Evolutionary conservation across 2,113 vertebrate genomes (phyloP), one percentile per base, ranked within the genome.

Genomic region (Gopherus flavomarginatus): DNA sequence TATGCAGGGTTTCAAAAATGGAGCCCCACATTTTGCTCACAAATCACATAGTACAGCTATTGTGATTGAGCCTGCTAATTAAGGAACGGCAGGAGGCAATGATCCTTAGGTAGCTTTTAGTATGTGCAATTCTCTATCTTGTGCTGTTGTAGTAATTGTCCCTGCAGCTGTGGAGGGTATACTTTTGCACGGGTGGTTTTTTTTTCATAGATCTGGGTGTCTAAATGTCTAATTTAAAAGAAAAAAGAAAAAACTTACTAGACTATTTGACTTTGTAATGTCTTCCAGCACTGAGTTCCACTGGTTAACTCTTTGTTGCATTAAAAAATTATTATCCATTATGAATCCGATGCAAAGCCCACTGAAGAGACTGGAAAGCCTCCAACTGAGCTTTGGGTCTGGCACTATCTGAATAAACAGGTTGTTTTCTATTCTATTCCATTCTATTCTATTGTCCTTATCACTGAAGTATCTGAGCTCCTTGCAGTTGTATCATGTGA

Each of bases 21-120:
- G 0, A 1, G 54, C 31, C 1, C 0, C 11, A 50, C 79, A 4
- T 65, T 65, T 42, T 0, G 0, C 38, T 54, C 42, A 21, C 77
- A 57, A 69, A n/a, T 69, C 78, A 11, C 0, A 0, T 2, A 1
- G 42, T 2, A 1, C 10, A 24, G 14, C 54, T 85, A 72, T 27
- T 78, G n/a, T 52, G 50, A 24, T 5, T 0, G 0, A 38, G 72
- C 27, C 78, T n/a, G 31, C 10, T 47, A 83, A 79, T 81, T 13
- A 56, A 21, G 65, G 47, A 17, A 35, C 12, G 12, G 44, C 6
- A 17, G 27, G 26, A 72, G 21, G 27, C 44, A 50, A 52, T 42
- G 44, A 16, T 31, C 12, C 29, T 17, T 24, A 81, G 80, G 35
- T 24, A n/a, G 56, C 52, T 83, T 35, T 72, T 29, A 50, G 29